Percentiles rank a stretch among this genome's conserved stretches.
These are phyloP conservation scores for Torymus texanus DNA, from an alignment of 2,888 invertebrate species.

Conservation along the genomic window DNA sequence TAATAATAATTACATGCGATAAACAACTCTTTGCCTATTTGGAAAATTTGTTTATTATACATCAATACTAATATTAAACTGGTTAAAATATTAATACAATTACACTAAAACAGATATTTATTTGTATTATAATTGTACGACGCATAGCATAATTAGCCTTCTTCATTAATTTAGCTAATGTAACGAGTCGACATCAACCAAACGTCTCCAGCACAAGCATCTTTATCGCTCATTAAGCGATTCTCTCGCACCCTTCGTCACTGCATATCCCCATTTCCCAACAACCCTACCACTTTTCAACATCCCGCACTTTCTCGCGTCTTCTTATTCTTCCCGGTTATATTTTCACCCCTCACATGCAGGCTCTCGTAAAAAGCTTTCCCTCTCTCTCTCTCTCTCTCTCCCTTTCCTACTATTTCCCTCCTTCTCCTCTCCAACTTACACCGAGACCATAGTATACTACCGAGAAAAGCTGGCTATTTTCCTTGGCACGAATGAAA, in stretches of 20 bases:
- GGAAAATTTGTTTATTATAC: too few relatives aligned
- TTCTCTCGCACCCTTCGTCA: background rate
- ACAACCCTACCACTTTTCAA: background rate
- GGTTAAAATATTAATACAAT: too few relatives aligned
- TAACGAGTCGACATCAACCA: slow-evolving; percentile 17
- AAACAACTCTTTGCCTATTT: too few relatives aligned
- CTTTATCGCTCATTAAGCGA: slow-evolving; percentile 46
- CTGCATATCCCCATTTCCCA: background rate
- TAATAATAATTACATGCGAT: too few relatives aligned
- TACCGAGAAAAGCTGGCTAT: slow-evolving; percentile 2
- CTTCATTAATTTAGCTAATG: slow-evolving; percentile 29
- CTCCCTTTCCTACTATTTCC: background rate
- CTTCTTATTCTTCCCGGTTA: slow-evolving; percentile 21
- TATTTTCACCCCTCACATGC: slow-evolving; percentile 45
- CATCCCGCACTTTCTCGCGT: background rate
- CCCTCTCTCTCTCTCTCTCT: background rate
- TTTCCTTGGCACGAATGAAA: slow-evolving; percentile 53
- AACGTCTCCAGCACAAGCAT: slow-evolving; percentile 17
- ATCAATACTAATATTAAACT: too few relatives aligned
- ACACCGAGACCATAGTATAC: background rate
- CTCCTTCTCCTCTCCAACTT: background rate
- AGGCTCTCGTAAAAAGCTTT: slow-evolving; percentile 41
- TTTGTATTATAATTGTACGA: too few relatives aligned
- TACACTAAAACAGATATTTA: too few relatives aligned
- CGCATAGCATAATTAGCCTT: background rate